Percentiles rank a stretch among this genome's conserved stretches.
These are phyloP conservation scores for Sebastes cheni DNA, from an alignment of 2,797 vertebrate species.

Conservation along the genomic window DNA sequence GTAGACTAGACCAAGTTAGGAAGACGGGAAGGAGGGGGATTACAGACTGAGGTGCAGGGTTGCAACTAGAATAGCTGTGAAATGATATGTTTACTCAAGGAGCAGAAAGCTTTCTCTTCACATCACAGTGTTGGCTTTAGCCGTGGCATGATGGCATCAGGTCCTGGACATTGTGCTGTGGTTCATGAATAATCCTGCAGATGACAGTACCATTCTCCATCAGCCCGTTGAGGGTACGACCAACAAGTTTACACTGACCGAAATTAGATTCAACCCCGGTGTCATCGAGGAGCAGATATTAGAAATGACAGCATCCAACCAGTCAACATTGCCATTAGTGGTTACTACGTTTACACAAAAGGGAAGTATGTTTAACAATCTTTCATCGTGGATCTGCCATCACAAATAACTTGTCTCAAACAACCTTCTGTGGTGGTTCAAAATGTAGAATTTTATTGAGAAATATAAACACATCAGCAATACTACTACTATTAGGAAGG, in stretches of 20 bases:
- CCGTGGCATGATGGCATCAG: conserved; percentile 27
- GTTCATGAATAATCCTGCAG: conserved; percentile 18
- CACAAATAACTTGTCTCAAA: neutral
- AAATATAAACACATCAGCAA: neutral
- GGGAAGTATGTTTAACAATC: neutral
- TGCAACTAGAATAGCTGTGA: conserved; percentile 56
- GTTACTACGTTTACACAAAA: neutral
- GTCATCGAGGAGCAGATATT: neutral
- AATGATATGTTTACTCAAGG: conserved; percentile 57
- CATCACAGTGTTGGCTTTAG: conserved; percentile 32
- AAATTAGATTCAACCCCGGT: neutral
- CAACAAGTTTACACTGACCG: neutral
- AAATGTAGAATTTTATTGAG: neutral
- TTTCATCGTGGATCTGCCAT: neutral
- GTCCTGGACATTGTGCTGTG: conserved; percentile 26
- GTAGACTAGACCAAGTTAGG: conserved; percentile 31
- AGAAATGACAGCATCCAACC: neutral
- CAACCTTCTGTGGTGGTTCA: neutral
- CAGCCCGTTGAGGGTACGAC: neutral
- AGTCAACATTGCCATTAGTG: neutral
- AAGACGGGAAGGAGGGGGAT: neutral
- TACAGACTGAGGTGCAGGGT: conserved; percentile 32
- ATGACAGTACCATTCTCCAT: conserved; percentile 25
- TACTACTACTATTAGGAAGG: neutral
- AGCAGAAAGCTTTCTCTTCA: conserved; percentile 37